These are phyloP conservation scores for Cotesia vestalis DNA, from an alignment of 1,140 invertebrate species.

Conservation along the genomic window DNA sequence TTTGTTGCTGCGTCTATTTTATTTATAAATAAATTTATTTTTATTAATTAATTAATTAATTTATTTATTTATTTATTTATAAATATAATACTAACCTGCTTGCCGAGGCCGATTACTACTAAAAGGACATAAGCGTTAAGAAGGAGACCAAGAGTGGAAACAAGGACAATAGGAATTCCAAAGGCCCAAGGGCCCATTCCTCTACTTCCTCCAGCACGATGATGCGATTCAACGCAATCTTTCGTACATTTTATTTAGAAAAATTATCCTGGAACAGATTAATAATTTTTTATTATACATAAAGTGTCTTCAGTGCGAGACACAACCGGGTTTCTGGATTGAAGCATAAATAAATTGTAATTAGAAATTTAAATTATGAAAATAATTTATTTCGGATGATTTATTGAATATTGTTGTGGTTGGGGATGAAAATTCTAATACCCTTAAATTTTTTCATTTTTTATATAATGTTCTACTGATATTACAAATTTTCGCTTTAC, in stretches of 20 bases:
- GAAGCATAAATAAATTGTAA: too few species aligned
- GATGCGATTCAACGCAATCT: neutral
- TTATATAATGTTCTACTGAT: too few species aligned
- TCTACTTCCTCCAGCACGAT: slow-evolving; percentile 34
- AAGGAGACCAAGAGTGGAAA: slow-evolving; percentile 69
- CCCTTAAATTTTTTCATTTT: too few species aligned
- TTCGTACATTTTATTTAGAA: slow-evolving; percentile 1
- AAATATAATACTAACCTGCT: slow-evolving; percentile 48
- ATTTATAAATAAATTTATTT: slow-evolving; percentile 1
- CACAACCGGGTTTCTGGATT: too few species aligned
- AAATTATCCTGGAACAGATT: neutral
- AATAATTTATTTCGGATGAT: too few species aligned
- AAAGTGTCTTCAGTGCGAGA: too few species aligned
- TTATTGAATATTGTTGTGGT: too few species aligned
- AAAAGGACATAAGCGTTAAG: slow-evolving; percentile 70
- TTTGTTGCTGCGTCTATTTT: slow-evolving; percentile 62
- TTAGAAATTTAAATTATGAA: too few species aligned
- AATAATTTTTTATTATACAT: too few species aligned
- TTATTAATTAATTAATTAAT: neutral
- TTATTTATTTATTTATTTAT: neutral
- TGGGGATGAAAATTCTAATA: too few species aligned
- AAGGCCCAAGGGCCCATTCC: slow-evolving; percentile 69
- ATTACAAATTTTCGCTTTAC: too few species aligned
- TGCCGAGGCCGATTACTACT: slow-evolving; percentile 63
- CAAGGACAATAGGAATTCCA: slow-evolving; percentile 68